Evolutionary conservation across 1,140 invertebrate genomes (phyloP), one percentile per base, ranked within the genome.

Genomic region (Hylyphantes graminicola): DNA sequence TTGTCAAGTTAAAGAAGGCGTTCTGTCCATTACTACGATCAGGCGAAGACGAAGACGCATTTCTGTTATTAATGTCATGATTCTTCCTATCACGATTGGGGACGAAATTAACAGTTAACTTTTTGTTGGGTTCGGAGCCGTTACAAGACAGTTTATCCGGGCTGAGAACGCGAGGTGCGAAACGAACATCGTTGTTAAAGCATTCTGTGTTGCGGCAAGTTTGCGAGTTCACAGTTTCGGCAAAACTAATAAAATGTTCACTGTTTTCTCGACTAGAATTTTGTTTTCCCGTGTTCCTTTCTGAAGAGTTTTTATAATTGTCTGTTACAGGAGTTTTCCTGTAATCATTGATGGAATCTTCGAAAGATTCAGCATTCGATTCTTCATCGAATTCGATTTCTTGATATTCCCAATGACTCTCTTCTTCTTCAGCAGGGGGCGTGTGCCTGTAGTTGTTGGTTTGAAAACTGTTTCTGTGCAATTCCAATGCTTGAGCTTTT

Each of bases 341-440:
- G 48, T 51, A n/a, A 53, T 70, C 7, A 11, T 51, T 70, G 7
- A 10, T 6, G 21, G 50, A 10, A 15, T 10, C 5, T 11, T 17
- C 8, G 7, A 70, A 70, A 70, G 48, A 51, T 21, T 70, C 80
- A 65, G 19, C 19, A n/a, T 15, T 83, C 80, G 80, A 83, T 9
- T 72, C 72, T 65, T 83, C 70, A 55, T 74, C 79, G 6, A 83
- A 83, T 54, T 83, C 70, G 51, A 83, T 83, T 75, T 83, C 70
- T 70, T 83, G 80, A 57, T 83, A 83, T 51, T 83, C 70, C 80
- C 72, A 83, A 53, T n/a, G 67, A 57, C 70, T 59, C 48, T 72
- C 61, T 19, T 83, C 70, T 51, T 81, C 50, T 35, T 83, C 70
- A 35, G 57, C 21, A 70, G 59, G 15, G 12, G 70, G 53, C 17